Base-by-base conservation (phyloP, 2,797 vertebrate species). In the Crocidura indochinensis region DNA sequence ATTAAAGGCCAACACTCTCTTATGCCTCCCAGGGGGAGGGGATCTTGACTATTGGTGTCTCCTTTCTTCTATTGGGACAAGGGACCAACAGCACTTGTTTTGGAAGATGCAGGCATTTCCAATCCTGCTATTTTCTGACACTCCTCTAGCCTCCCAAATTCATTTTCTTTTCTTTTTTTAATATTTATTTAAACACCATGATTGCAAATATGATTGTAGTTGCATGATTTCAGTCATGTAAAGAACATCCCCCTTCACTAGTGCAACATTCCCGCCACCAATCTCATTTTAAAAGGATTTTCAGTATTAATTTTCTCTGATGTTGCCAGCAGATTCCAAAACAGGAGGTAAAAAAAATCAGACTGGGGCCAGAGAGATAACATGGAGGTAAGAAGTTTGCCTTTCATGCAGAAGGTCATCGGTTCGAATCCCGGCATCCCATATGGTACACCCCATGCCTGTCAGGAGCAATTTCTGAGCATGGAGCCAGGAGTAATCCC, bases 341-440 rank as follows among this genome's bases (percentile, higher is more conserved):
- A 78, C 65, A 91, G 87, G 92, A 92, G 75, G 38, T 38, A 38
- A 38, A 38, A 38, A 38, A 38, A n/a, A n/a, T n/a, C n/a, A n/a
- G n/a, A n/a, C n/a, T n/a, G n/a, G n/a, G n/a, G n/a, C n/a, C n/a
- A n/a, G n/a, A n/a, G n/a, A n/a, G n/a, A n/a, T n/a, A n/a, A n/a
- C n/a, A n/a, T n/a, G n/a, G n/a, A n/a, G n/a, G n/a, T n/a, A n/a
- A n/a, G n/a, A n/a, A n/a, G n/a, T n/a, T n/a, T n/a, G n/a, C n/a
- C n/a, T n/a, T n/a, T n/a, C n/a, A n/a, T n/a, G n/a, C n/a, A n/a
- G n/a, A n/a, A n/a, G n/a, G n/a, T n/a, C n/a, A n/a, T n/a, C n/a
- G n/a, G n/a, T n/a, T n/a, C n/a, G n/a, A n/a, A n/a, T n/a, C n/a
- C n/a, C n/a, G n/a, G n/a, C n/a, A n/a, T n/a, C n/a, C n/a, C n/a